Evolutionary conservation across 1,140 invertebrate species (phyloP), one percentile per base, ranked within the genome.

Genomic region (Campoletis sonorensis): DNA sequence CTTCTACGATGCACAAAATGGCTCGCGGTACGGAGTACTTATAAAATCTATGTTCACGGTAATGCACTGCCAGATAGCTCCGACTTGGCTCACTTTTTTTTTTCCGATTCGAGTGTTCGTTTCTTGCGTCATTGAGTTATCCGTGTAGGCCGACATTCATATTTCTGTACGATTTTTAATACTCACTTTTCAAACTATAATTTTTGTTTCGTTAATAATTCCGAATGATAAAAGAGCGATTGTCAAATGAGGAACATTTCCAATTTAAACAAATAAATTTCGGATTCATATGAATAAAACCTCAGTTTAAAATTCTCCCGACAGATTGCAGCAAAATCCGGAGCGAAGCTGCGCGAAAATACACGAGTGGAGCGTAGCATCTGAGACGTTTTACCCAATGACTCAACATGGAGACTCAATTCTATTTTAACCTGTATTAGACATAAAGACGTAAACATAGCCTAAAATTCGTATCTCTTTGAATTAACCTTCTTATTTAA

Each of bases 1-100:
- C 86, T 90, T 84, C 82, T 85, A 90, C 87, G 87, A 87, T 87
- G 89, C 89, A 91, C 90, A 91, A 91, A 91, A 91, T 91, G 90
- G 90, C 90, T 87, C 86, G 81, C 85, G 82, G 82, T 70, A 70
- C 67, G 67, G 67, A 64, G 30, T 10, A 70, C 13, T n/a, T 7
- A 18, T 33, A 64, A 58, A n/a, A 26, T 33, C 67, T 21, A 21
- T 70, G 30, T 70, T 70, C 67, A 70, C 27, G 67, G 26, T 26
- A 64, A 64, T 64, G n/a, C 21, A 64, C 51, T 54, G 51, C n/a
- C 23, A 64, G 61, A 64, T 64, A 23, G 61, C 61, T 23, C 61
- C 61, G 61, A 54, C 61, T 64, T 64, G n/a, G 61, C 23, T 64
- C 21, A 64, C 11, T 64, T 64, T 64, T 64, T 64, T 3, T n/a